phyloP scores from a whole-genome alignment of 2,113 vertebrate species.

The Junco hyemalis region DNA sequence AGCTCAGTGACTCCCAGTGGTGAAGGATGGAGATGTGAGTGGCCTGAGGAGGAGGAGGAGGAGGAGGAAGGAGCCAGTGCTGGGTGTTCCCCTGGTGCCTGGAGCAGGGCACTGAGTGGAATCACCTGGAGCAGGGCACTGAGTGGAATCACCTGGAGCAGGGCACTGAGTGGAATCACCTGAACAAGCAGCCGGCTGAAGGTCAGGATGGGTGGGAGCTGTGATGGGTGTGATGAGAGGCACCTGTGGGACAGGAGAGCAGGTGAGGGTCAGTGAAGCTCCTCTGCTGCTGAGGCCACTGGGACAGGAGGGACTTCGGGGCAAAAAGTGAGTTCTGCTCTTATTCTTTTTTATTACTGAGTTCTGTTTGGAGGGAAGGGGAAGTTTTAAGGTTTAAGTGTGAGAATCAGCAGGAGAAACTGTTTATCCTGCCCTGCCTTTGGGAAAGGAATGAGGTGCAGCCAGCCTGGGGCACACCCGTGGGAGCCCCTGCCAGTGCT shows the following conservation, averaged over 20 bases:
- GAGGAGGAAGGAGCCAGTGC: not conserved
- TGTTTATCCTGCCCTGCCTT: rapidly evolving
- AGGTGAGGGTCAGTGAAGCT: not conserved
- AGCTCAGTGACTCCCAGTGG: not conserved
- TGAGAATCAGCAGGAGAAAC: not conserved
- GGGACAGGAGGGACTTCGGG: rapidly evolving
- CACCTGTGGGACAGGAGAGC: too few species aligned
- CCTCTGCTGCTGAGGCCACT: not conserved
- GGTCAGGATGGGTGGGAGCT: rapidly evolving
- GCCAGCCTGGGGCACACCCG: rapidly evolving
- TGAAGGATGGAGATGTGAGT: not conserved
- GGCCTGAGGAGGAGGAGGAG: not conserved
- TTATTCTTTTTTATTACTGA: not conserved
- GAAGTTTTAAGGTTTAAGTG: rapidly evolving
- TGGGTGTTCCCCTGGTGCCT: not conserved
- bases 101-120: not conserved
- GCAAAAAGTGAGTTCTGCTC: not conserved
- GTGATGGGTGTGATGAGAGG: rapidly evolving
- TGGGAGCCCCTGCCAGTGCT: not conserved
- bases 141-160: not conserved
- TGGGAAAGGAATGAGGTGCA: not conserved
- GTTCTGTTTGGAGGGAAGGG: not conserved
- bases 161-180: not conserved
- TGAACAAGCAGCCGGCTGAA: not conserved
- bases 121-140: not conserved